Conservation (phyloP, 2,113 vertebrate species). For the Gnathonemus longibarbis region DNA sequence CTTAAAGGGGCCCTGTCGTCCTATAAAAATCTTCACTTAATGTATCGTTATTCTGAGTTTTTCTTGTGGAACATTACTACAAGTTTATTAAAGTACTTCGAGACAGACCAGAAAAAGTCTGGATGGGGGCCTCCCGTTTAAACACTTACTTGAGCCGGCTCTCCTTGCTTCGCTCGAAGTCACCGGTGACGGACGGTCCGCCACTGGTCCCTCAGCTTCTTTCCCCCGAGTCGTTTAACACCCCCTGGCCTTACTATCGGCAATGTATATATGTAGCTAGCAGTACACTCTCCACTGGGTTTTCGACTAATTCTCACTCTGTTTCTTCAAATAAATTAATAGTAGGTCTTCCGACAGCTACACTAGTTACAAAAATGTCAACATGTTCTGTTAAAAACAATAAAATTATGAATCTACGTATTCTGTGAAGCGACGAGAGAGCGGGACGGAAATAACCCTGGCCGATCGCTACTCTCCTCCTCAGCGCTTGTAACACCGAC, state of each 20-base stretch:
- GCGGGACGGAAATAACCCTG: background rate
- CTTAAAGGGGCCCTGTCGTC: background rate
- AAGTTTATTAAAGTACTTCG: background rate
- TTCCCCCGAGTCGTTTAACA: background rate
- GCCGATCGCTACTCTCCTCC: conserved; percentile 12
- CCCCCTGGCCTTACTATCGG: background rate
- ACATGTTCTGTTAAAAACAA: background rate
- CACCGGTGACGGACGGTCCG: background rate
- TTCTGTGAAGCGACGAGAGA: background rate
- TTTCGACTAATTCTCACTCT: background rate
- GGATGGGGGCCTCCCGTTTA: background rate
- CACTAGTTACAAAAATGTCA: background rate
- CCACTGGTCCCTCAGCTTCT: conserved; percentile 4
- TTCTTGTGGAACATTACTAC: background rate
- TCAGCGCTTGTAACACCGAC: conserved; percentile 20
- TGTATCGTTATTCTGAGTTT: background rate
- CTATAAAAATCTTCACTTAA: background rate
- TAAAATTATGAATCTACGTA: background rate
- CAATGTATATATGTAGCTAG: background rate
- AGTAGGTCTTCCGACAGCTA: background rate
- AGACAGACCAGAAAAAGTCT: background rate
- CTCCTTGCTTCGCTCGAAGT: background rate
- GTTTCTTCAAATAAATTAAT: background rate
- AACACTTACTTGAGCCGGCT: background rate
- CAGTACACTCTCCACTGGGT: background rate